Conservation (phyloP, 1,140 invertebrate genomes). For the Plodia interpunctella region DNA sequence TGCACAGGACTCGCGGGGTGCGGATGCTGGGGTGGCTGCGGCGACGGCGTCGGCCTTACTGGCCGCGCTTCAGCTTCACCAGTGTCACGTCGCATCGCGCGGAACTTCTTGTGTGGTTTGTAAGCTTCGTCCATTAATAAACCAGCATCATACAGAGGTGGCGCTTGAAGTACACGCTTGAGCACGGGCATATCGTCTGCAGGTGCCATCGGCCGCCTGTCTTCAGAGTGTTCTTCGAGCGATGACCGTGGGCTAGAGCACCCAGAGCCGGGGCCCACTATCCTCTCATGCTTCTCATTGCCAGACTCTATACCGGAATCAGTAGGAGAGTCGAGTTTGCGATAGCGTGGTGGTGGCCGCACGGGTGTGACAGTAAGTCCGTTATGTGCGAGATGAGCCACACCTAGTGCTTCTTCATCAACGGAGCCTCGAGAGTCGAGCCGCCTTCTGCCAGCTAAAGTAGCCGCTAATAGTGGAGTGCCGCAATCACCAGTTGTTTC, state of each 20-base stretch:
- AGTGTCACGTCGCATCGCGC: constrained; percentile 87
- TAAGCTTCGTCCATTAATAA: constrained; percentile 96
- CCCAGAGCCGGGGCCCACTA: constrained; percentile 84
- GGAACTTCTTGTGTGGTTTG: constrained; percentile 96
- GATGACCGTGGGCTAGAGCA: constrained; percentile 92
- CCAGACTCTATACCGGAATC: constrained; percentile 95
- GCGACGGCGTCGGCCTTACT: constrained; percentile 42
- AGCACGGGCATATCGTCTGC: constrained; percentile 95
- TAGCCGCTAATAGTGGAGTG: constrained; percentile 87
- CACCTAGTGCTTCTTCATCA: constrained; percentile 85
- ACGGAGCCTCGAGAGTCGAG: constrained; percentile 85
- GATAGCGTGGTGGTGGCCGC: constrained; percentile 80
- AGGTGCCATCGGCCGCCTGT: constrained; percentile 77
- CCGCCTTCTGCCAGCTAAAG: constrained; percentile 84
- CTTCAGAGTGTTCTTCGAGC: constrained; percentile 86
- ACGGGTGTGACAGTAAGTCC: constrained; percentile 82
- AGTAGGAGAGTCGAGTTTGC: constrained; percentile 92
- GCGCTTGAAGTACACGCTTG: constrained; percentile 93
- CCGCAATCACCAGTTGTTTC: constrained; percentile 81
- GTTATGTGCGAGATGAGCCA: constrained; percentile 81
- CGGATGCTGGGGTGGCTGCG: constrained; percentile 70
- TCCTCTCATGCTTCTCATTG: constrained; percentile 90
- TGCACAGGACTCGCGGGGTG: constrained; percentile 71
- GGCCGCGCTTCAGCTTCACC: constrained; percentile 82
- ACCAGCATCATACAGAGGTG: constrained; percentile 91